Conservation (phyloP, 2,888 invertebrate genomes). For the Sicus ferrugineus region DNA sequence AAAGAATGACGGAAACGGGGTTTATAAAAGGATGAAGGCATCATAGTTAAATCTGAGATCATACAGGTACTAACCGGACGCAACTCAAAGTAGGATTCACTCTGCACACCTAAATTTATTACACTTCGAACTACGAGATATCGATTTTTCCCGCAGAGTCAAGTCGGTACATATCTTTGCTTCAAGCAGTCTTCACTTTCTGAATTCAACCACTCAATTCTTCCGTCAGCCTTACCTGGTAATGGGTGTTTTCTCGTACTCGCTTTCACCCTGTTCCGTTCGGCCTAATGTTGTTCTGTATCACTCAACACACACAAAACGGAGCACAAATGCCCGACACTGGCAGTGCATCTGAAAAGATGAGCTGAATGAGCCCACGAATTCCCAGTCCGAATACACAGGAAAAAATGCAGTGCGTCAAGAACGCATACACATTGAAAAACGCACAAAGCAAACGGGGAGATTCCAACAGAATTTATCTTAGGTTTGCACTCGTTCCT, state of each 20-base stretch:
- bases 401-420: conserved; percentile 18
- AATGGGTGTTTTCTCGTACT: conserved; percentile 7
- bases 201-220: background rate
- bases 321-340: conserved; percentile 21
- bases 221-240: conserved; percentile 12
- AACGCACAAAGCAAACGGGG: conserved; percentile 21
- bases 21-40: background rate
- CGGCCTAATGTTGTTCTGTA: conserved; percentile 20
- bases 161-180: background rate
- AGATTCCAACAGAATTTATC: conserved; percentile 19
- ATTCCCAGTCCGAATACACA: conserved; percentile 24
- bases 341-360: conserved; percentile 32
- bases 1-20: background rate
- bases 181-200: background rate
- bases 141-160: background rate
- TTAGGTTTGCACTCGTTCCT: conserved; percentile 10
- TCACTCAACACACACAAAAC: conserved; percentile 37
- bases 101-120: background rate
- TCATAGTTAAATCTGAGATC: too few relatives aligned
- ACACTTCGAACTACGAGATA: background rate
- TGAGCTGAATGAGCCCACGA: conserved; percentile 18
- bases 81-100: background rate
- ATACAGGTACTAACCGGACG: background rate
- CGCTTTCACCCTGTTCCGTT: conserved; percentile 3
- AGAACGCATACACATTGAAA: conserved; percentile 25